Percentiles rank a stretch among this genome's conserved stretches.
Evolutionary conservation across 1,140 invertebrate species (phyloP).

Genomic region (Archivesica marissinica): DNA sequence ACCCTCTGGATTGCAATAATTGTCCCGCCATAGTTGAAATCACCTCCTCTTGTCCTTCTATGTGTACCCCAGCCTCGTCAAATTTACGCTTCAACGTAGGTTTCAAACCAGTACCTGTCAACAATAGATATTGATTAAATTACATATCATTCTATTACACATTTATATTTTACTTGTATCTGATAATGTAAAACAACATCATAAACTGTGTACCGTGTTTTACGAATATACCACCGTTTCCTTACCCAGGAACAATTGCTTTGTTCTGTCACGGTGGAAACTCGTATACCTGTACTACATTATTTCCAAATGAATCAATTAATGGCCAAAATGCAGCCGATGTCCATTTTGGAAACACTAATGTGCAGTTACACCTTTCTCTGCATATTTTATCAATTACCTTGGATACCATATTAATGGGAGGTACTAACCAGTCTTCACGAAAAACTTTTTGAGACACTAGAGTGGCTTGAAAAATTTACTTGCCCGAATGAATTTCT

Average conservation of each 20-base stretch:
- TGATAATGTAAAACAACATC: conserved; percentile 22
- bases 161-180: no score
- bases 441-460: no score
- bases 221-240: conserved; percentile 39
- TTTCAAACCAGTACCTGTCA: conserved; percentile 27
- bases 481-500: no score
- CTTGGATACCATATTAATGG: no score
- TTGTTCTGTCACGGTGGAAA: background rate
- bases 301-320: no score
- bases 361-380: conserved; percentile 9
- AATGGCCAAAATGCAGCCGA: no score
- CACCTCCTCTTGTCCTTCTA: background rate
- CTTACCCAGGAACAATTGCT: background rate
- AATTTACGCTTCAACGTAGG: background rate
- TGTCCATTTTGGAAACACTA: conserved; percentile 42
- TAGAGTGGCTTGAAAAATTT: no score
- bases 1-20: conserved; percentile 18
- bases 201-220: background rate
- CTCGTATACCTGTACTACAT: no score
- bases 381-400: no score
- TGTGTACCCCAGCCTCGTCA: background rate
- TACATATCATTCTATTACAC: no score
- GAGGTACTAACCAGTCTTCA: no score
- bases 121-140: no score
- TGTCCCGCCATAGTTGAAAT: background rate